Conservation (phyloP, 2,797 vertebrate species). For the Valencia hispanica region DNA sequence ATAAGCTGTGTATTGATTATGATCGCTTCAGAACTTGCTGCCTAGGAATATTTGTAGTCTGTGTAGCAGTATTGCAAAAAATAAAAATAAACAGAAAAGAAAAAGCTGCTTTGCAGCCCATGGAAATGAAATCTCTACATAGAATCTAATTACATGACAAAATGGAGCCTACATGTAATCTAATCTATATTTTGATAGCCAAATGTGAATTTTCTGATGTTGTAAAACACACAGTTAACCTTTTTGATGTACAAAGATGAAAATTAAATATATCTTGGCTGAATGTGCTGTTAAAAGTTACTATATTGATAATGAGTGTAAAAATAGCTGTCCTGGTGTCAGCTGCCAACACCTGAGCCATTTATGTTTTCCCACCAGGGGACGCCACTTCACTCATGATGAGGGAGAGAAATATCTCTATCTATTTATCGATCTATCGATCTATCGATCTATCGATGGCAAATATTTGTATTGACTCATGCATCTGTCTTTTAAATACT, state of each 20-base stretch:
- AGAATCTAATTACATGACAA: not conserved
- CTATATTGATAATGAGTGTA: conserved; percentile 48
- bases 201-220: conserved; percentile 57
- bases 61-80: conserved; percentile 32
- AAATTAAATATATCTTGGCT: conserved; percentile 46
- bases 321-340: conserved; percentile 53
- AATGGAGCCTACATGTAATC: not conserved
- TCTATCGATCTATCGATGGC: not conserved
- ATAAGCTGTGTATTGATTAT: conserved; percentile 9
- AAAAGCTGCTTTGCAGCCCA: conserved; percentile 13
- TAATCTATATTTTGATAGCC: conserved; percentile 47
- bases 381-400: conserved; percentile 69
- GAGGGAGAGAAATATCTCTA: not conserved
- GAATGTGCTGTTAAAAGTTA: conserved; percentile 28
- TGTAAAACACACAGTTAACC: conserved; percentile 32
- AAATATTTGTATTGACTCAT: not conserved
- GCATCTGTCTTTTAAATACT: conserved; percentile 10
- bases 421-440: too few species aligned
- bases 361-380: conserved; percentile 70
- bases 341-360: conserved; percentile 57
- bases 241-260: conserved; percentile 44
- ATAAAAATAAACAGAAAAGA: conserved; percentile 9
- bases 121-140: conserved; percentile 3
- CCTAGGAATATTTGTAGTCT: conserved; percentile 43
- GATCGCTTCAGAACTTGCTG: conserved; percentile 26